Evolutionary conservation across 2,113 vertebrate genomes (phyloP), one percentile per base, ranked within the genome.

Genomic region (Heterotis niloticus): DNA sequence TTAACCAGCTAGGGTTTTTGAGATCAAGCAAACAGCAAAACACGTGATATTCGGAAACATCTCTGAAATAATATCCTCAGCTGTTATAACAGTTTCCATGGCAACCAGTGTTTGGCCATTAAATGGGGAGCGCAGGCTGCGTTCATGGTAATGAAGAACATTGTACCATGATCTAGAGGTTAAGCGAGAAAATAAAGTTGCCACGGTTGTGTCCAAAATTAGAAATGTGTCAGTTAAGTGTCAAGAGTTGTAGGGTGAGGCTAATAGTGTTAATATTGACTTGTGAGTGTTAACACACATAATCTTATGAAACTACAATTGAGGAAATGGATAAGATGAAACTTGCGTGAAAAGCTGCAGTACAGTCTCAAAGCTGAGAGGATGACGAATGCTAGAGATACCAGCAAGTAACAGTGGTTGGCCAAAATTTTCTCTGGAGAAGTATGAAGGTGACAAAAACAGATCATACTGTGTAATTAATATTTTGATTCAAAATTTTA

Each of bases 101-200:
- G 67, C 24, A 78, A 78, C 77, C 77, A 28, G 65, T 44, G 28
- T 62, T 70, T 78, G 67, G 54, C 51, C 4, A 16, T 67, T 44
- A 57, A 26, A 60, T 4, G n/a, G 2, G 67, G 54, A 59, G 66
- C 52, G 3, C 44, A 70, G 66, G 24, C 70, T 57, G 34, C 23
- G 24, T 28, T 59, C 56, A 14, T 23, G 12, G 24, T 11, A 26
- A 13, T 29, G 24, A 24, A 24, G 54, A 78, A 78, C 10, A 34
- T 69, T 26, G 56, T 52, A 20, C 76, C 76, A 69, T 65, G 59
- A 68, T 56, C 76, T 59, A 24, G 51, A 78, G 76, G 64, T 56
- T 59, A 44, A 78, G 28, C 28, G 64, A 78, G 65, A 64, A 78
- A 68, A 78, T n/a, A 5, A 26, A 26, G n/a, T 68, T 24, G 14